Percentiles rank a stretch among this genome's conserved stretches.
Conservation (phyloP, 2,888 invertebrate genomes). For the Phragmatobia fuliginosa region DNA sequence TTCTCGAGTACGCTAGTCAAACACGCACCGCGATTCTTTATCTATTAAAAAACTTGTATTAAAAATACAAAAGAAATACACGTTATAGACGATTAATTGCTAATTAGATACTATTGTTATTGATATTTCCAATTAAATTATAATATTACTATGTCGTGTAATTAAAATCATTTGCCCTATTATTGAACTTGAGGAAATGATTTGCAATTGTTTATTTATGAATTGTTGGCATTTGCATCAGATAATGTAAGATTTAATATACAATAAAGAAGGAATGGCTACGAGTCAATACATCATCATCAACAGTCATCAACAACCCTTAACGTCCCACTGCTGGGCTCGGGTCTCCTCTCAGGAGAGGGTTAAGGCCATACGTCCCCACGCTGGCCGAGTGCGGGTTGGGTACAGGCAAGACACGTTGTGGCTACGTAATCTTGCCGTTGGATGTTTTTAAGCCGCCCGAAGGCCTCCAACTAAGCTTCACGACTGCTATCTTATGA, state of each 20-base stretch:
- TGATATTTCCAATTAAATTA: constrained; percentile 41
- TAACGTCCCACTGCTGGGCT: too few relatives aligned
- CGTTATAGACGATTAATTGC: constrained; percentile 35
- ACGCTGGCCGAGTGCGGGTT: too few relatives aligned
- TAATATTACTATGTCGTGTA: constrained; percentile 26
- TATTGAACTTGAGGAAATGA: constrained; percentile 17
- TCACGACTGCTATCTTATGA: too few relatives aligned
- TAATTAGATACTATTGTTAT: constrained; percentile 39
- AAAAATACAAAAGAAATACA: constrained; percentile 29
- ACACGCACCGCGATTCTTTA: neutral
- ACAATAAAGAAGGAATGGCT: neutral
- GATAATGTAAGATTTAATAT: neutral
- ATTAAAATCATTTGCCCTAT: constrained; percentile 28
- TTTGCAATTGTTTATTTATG: constrained; percentile 5
- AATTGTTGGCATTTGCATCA: constrained; percentile 17
- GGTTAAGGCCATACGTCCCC: too few relatives aligned
- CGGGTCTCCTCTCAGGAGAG: too few relatives aligned
- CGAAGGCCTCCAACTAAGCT: too few relatives aligned
- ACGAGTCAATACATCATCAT: too few relatives aligned
- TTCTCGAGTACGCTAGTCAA: too few relatives aligned
- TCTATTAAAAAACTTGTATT: neutral
- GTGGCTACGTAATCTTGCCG: too few relatives aligned
- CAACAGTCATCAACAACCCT: too few relatives aligned
- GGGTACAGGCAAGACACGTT: too few relatives aligned
- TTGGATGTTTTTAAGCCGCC: too few relatives aligned